Evolutionary conservation across 2,113 vertebrate genomes (phyloP), one percentile per base, ranked within the genome.

Genomic region (Cynopterus brachyotis): DNA sequence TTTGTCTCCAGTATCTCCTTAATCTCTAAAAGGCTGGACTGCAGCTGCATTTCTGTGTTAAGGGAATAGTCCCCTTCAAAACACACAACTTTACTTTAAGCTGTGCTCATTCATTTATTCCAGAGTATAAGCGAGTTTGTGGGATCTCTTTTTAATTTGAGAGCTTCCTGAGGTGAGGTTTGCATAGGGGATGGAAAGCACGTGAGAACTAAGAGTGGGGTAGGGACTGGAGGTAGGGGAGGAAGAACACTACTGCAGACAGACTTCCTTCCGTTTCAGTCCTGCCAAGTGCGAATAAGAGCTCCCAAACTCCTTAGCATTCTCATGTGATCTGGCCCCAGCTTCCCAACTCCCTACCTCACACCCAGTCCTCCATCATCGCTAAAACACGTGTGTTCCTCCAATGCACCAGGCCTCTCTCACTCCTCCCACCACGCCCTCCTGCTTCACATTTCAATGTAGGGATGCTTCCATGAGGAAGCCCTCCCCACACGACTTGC

Each of bases 101-200:
- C n/a, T 83, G 16, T 50, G 5, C 50, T 93, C 28, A 37, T 95
- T 86, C 57, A 53, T 85, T 64, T 60, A 42, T 79, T 62, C 16
- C 42, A 19, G 13, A 47, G 24, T 26, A 9, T 55, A 47, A 37
- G 22, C 8, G 66, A 0, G 15, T 45, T 19, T 94, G 35, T 53
- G 9, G 57, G 32, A 32, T 67, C 32, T 53, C 17, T 42, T 84
- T 79, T 59, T 16, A 40, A 47, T 28, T 24, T 60, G 40, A 72
- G 59, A 32, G 53, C 17, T 47, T 50, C 35, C n/a, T 69, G n/a
- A 93, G 20, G 69, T 47, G 42, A 96, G 35, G n/a, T 28, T 26
- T 79, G 55, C n/a, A 4, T 6, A 57, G 19, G 40, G 6, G 13
- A n/a, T 64, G 20, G 55, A 82, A 75, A 88, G 3, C 10, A 0